Base-by-base conservation (phyloP, 2,797 vertebrate genomes). In the Anabacerthia variegaticeps region DNA sequence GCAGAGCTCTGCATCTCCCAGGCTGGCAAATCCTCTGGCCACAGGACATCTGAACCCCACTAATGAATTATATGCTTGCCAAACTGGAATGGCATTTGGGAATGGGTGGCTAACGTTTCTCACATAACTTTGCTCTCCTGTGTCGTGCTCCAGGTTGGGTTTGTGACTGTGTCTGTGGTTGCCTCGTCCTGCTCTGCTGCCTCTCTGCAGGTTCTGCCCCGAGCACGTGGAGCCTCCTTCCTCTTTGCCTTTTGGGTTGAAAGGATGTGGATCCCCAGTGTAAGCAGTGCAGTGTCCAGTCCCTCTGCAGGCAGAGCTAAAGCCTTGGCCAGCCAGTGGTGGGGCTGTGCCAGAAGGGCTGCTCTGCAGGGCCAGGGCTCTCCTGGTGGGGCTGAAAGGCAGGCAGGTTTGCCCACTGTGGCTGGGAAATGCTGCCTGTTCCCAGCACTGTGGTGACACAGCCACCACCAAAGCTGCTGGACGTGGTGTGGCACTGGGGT, bases 41-140 rank as follows among this genome's bases (percentile, higher is more conserved):
- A 1, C 6, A 13, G 16, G 9, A 9, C 8, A 14, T 15, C 36
- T 7, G 4, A 62, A 74, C 8, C 7, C 6, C 44, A 7, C 22
- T n/a, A 5, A n/a, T 6, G 19, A 66, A 17, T 2, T 2, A 9
- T 13, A 2, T 3, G 20, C 41, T 3, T 88, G 61, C 52, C 32
- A 4, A 32, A 44, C 21, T 17, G 28, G 52, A 36, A 34, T 1
- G 3, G 4, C 17, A 0, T 27, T 51, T 68, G 56, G 71, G 23
- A 67, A 9, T 1, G 39, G 39, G 3, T 21, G 5, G 12, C 2
- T 30, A 2, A 5, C 0, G 0, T 61, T 79, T 34, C 46, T 30
- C 1, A 12, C 24, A 18, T 26, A 5, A 26, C 19, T 56, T 30
- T 48, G 34, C 51, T 39, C 9, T 0, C 10, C 24, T 23, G 52